Evolutionary conservation across 2,888 invertebrate genomes (phyloP), one percentile per base, ranked within the genome.

Genomic region (Megalurothrips usitatus): DNA sequence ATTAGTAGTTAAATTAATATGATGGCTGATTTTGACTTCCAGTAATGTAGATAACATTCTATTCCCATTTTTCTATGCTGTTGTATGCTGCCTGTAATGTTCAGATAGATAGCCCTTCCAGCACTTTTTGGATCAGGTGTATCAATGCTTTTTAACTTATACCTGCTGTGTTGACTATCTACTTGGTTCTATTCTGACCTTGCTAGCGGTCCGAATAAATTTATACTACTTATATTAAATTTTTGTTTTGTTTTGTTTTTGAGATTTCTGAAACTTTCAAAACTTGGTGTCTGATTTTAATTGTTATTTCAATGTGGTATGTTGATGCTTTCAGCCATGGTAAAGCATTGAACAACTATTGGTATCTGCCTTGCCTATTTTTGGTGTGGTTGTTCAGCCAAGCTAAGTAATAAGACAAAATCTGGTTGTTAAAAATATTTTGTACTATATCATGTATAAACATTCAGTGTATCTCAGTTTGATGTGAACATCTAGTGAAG

Each of bases 401-500:
- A 75, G 68, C 68, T 75, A 75, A 75, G 68, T 26, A 75, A 75
- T 23, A 12, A 75, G 68, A 75, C 12, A 12, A 75, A 75, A 75
- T 26, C 68, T 26, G 68, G 68, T 75, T 75, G 26, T 26, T 58
- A 19, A 17, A 52, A 52, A 52, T 52, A 52, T 52, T 68, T 26
- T 75, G n/a, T 75, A 26, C 12, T 23, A 75, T 58, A 26, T 75
- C 23, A 75, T 75, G 68, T 75, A 75, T 75, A 75, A 75, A 75
- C 26, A 12, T 75, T 75, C 68, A 26, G 68, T 75, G 26, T 75
- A 75, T 75, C 26, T 75, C 68, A 75, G 68, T 75, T 75, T 26
- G 26, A 26, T 75, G 68, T 75, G 68, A 75, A 75, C 68, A 75
- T 75, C 26, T 75, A 75, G 68, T 75, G 68, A 75, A 23, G 68